These are phyloP conservation scores for Aphidius ervi DNA, from an alignment of 1,140 invertebrate genomes.

Conservation along the genomic window DNA sequence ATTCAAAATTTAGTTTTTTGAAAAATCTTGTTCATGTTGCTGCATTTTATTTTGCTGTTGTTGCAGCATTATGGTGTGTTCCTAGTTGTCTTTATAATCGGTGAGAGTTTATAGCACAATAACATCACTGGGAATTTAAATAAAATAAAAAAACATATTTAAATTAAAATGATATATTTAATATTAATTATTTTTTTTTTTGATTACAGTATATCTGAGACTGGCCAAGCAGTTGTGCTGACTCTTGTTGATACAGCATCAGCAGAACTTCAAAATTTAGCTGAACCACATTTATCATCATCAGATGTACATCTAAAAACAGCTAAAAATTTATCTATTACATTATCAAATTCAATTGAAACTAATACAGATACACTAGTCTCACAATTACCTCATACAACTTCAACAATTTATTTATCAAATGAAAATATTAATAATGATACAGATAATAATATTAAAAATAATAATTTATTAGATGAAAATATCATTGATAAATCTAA, in stretches of 20 bases:
- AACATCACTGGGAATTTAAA: not conserved
- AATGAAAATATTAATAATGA: not conserved
- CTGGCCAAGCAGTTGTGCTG: slow-evolving; percentile 60
- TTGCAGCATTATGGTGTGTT: slow-evolving; percentile 39
- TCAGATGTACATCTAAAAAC: slow-evolving; percentile 15
- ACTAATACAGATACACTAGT: not conserved
- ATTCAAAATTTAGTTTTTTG: slow-evolving; percentile 25
- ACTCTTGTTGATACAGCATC: slow-evolving; percentile 61
- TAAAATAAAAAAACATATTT: not conserved
- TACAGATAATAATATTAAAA: not conserved
- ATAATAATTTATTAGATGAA: no score
- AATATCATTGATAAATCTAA: no score
- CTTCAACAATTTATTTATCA: not conserved
- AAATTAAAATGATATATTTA: not conserved
- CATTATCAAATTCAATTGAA: slow-evolving; percentile 4
- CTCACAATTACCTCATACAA: not conserved
- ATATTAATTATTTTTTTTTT: slow-evolving; percentile 20
- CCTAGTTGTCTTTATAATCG: slow-evolving; percentile 39
- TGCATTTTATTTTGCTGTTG: slow-evolving; percentile 34
- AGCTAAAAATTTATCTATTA: slow-evolving; percentile 15
- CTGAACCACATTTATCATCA: slow-evolving; percentile 33
- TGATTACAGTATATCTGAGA: slow-evolving; percentile 62
- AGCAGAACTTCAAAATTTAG: slow-evolving; percentile 55
- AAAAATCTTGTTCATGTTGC: slow-evolving; percentile 38
- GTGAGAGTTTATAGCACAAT: slow-evolving; percentile 29